Evolutionary conservation across 2,113 vertebrate species (phyloP), one percentile per base, ranked within the genome.

Genomic region (Noturus placidus): DNA sequence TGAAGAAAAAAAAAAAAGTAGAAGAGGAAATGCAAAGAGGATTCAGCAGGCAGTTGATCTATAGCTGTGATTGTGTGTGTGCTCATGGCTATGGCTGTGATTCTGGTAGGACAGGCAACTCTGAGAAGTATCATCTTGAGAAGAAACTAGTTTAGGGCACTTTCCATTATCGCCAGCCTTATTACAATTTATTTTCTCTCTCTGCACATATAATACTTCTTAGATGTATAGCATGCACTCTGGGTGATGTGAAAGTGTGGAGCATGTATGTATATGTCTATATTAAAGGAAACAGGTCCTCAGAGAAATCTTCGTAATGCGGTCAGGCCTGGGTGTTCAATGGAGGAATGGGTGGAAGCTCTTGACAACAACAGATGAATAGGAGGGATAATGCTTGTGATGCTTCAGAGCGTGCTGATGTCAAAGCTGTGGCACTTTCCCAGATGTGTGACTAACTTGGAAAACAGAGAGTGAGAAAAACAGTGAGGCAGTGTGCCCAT

Each of bases 141-240:
- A 81, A 84, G 17, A 9, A 82, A 65, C 59, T 1, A 38, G 76
- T 50, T 65, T 22, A 19, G 42, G 42, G 57, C 33, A 1, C 35
- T 79, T 65, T 86, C 84, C 84, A 61, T 63, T 86, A 63, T 42
- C 38, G 15, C 22, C 42, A 3, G 56, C 38, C 84, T 78, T 10
- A 78, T 78, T 76, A 61, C n/a, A 30, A 78, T 78, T 86, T 78
- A 25, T 61, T 46, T 74, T 85, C 52, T 59, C 19, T 57, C 35
- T 63, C 30, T 25, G 50, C 13, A 14, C 63, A 35, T 42, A 38
- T 85, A 57, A 57, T 25, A 5, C 27, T 50, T 56, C 61, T 20
- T 52, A 20, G 65, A 19, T 70, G 65, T 72, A 38, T 85, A 33
- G 38, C 72, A 70, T 59, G 33, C 74, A 86, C 74, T 78, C 38